These are phyloP conservation scores for Naso thynnoides DNA, from an alignment of 2,797 vertebrate genomes.

Conservation along the genomic window DNA sequence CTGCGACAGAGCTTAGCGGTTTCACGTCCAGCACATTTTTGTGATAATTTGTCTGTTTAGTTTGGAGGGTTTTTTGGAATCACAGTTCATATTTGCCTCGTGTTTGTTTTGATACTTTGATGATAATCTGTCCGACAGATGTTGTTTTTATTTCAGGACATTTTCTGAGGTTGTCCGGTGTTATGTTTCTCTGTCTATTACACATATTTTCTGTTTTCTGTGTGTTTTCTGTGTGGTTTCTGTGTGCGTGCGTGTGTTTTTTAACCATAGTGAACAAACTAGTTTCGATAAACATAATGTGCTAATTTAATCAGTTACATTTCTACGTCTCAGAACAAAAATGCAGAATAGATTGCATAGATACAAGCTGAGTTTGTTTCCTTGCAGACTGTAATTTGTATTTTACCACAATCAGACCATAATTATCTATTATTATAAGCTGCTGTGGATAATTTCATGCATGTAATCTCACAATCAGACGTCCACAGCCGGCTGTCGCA, in stretches of 20 bases:
- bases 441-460: not conserved
- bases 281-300: not conserved
- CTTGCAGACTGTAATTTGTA: not conserved
- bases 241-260: too few species aligned
- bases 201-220: not conserved
- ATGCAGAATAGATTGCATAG: not conserved
- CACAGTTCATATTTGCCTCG: too few species aligned
- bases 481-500: not conserved
- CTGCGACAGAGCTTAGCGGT: too few species aligned
- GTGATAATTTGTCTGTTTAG: too few species aligned
- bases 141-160: not conserved
- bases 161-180: not conserved
- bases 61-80: too few species aligned
- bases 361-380: constrained; percentile 3
- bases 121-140: too few species aligned
- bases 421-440: not conserved
- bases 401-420: not conserved
- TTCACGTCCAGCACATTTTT: too few species aligned
- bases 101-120: too few species aligned
- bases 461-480: not conserved
- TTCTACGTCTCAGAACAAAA: not conserved
- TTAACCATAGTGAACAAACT: not conserved
- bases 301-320: not conserved
- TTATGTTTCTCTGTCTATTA: not conserved
- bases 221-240: too few species aligned